phyloP scores from a whole-genome alignment of 2,113 vertebrate species.

The Brachypodius melanocephalos region DNA sequence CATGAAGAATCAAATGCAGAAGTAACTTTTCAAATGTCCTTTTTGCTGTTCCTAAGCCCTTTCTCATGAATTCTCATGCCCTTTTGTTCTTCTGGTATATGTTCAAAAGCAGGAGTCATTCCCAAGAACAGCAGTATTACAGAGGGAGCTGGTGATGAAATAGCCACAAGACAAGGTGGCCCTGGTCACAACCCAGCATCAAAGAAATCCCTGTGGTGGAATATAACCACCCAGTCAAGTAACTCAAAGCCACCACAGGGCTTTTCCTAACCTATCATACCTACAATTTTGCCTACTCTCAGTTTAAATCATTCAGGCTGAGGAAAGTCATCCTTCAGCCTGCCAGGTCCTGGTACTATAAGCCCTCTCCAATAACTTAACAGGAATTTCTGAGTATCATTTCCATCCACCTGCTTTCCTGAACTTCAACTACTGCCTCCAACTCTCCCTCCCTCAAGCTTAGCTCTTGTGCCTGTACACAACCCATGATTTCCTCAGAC shows the following conservation, averaged over 20 bases:
- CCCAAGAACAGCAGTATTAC: background rate
- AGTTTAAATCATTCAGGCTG: slow-evolving; percentile 2
- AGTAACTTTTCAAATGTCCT: background rate
- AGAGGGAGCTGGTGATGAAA: background rate
- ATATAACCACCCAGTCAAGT: background rate
- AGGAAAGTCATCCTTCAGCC: background rate
- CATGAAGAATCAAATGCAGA: slow-evolving; percentile 57
- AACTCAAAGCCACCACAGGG: background rate
- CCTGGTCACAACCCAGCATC: background rate
- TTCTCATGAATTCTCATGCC: background rate
- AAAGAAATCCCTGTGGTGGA: background rate
- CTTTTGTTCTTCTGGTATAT: background rate
- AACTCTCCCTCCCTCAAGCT: background rate
- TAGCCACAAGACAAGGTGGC: background rate
- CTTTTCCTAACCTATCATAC: background rate
- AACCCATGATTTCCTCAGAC: background rate
- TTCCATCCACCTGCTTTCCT: background rate
- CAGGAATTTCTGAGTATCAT: background rate
- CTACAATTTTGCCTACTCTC: background rate
- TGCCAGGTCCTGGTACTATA: background rate
- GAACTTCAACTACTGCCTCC: background rate
- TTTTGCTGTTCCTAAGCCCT: background rate
- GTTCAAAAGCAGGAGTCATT: background rate
- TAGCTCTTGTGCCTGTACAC: background rate
- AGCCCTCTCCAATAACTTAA: background rate